phyloP scores from a whole-genome alignment of 2,888 invertebrate genomes.

The Stenodera caucasica region DNA sequence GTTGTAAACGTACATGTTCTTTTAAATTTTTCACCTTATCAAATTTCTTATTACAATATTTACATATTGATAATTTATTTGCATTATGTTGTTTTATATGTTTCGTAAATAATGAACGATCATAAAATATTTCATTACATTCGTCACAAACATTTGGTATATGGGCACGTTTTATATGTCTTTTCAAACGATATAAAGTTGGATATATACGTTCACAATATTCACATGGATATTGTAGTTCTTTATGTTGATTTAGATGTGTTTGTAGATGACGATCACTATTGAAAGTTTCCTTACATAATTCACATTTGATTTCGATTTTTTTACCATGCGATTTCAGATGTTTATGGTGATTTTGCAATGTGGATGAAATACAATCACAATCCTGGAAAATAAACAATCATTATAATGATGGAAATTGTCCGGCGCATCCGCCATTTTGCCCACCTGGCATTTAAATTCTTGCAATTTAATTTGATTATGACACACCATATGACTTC shows the following conservation, averaged over 20 bases:
- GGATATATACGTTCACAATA: conserved; percentile 44
- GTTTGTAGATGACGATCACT: conserved; percentile 39
- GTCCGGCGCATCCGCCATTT: conserved; percentile 7
- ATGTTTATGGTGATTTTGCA: conserved; percentile 36
- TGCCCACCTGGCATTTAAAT: conserved; percentile 40
- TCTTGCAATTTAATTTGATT: conserved; percentile 39
- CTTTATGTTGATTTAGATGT: conserved; percentile 42
- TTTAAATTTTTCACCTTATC: conserved; percentile 44
- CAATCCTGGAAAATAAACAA: conserved; percentile 40
- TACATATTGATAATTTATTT: conserved; percentile 37
- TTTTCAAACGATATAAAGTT: conserved; percentile 41
- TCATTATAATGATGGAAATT: too few relatives aligned
- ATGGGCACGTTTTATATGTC: conserved; percentile 44
- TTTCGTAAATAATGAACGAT: conserved; percentile 41
- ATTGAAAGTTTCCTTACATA: conserved; percentile 41
- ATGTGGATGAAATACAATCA: conserved; percentile 33
- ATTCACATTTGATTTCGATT: conserved; percentile 38
- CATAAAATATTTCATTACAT: conserved; percentile 44
- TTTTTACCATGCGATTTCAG: conserved; percentile 36
- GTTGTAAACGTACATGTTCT: conserved; percentile 50
- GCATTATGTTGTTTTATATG: conserved; percentile 40
- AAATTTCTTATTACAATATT: conserved; percentile 42
- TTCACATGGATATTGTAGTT: conserved; percentile 45
- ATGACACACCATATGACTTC: conserved; percentile 41
- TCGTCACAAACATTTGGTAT: conserved; percentile 43